Evolutionary conservation across 2,888 invertebrate species (phyloP).

Genomic region (Microplitis deprimator): DNA sequence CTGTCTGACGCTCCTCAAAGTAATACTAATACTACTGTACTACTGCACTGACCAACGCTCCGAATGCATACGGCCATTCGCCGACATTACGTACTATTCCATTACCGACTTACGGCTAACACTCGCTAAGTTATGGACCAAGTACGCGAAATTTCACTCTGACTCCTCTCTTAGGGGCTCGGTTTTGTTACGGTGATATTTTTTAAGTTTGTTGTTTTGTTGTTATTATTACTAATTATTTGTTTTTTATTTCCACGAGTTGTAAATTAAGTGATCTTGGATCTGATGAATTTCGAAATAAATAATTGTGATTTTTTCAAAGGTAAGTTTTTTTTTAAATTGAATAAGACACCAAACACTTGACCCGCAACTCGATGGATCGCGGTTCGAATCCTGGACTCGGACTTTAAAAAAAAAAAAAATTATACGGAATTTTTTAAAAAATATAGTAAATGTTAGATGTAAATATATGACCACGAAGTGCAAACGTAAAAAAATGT

Average conservation of each 20-base stretch:
- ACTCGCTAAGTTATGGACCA: no score
- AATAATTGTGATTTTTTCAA: conserved; percentile 1
- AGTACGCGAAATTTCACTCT: no score
- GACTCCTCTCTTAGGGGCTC: no score
- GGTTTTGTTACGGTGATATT: no score
- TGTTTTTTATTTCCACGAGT: no score
- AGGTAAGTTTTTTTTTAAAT: not conserved
- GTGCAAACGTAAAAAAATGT: no score
- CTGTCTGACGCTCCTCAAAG: not conserved
- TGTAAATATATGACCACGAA: no score
- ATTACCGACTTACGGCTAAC: no score
- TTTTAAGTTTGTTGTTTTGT: not conserved
- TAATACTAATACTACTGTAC: conserved; percentile 22
- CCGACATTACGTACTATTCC: not conserved
- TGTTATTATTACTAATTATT: not conserved
- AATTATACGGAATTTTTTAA: not conserved
- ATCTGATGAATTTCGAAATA: not conserved
- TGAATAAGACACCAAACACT: no score
- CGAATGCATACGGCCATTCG: not conserved
- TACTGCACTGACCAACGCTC: not conserved
- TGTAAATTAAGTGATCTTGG: no score
- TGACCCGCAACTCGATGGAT: not conserved
- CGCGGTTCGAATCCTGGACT: not conserved
- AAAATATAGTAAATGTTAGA: no score
- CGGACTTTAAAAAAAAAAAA: not conserved